A percentile compares a stretch with the other conserved stretches of the same genome.
These are phyloP conservation scores for Laspeyria flexula DNA, from an alignment of 2,888 invertebrate genomes.

Conservation along the genomic window DNA sequence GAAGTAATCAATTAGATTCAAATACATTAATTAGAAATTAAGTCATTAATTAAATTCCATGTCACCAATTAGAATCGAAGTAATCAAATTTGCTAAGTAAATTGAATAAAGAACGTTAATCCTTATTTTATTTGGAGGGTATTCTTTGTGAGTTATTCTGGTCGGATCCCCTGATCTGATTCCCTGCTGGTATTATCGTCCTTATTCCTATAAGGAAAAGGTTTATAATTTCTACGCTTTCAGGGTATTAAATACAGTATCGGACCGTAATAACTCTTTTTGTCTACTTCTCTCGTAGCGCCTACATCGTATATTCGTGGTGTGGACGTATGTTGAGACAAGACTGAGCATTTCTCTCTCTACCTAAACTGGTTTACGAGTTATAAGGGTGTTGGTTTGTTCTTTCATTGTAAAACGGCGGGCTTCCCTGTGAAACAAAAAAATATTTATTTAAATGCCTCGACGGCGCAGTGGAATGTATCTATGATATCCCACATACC, in stretches of 20 bases:
- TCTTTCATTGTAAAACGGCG: slow-evolving; percentile 62
- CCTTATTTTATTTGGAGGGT: slow-evolving; percentile 61
- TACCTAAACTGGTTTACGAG: slow-evolving; percentile 43
- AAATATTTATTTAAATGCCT: neutral
- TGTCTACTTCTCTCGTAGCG: slow-evolving; percentile 42
- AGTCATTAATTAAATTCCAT: slow-evolving; percentile 1
- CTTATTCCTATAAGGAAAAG: too few relatives aligned
- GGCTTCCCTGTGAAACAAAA: slow-evolving; percentile 64
- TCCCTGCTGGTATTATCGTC: too few relatives aligned
- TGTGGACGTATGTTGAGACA: slow-evolving; percentile 74
- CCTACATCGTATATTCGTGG: slow-evolving; percentile 61
- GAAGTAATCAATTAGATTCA: neutral
- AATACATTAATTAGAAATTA: too few relatives aligned
- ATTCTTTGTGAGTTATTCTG: too few relatives aligned
- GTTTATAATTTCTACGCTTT: too few relatives aligned
- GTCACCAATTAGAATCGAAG: slow-evolving; percentile 1
- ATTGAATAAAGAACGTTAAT: slow-evolving; percentile 15
- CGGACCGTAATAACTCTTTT: too few relatives aligned
- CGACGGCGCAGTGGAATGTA: too few relatives aligned
- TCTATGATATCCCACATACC: too few relatives aligned
- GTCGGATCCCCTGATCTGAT: too few relatives aligned
- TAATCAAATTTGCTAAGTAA: neutral
- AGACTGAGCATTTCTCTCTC: slow-evolving; percentile 66
- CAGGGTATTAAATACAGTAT: too few relatives aligned
- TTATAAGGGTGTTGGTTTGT: slow-evolving; percentile 28